Percentiles rank a stretch among this genome's conserved stretches.
phyloP scores from a whole-genome alignment of 2,113 vertebrate genomes.

The Abramis brama region DNA sequence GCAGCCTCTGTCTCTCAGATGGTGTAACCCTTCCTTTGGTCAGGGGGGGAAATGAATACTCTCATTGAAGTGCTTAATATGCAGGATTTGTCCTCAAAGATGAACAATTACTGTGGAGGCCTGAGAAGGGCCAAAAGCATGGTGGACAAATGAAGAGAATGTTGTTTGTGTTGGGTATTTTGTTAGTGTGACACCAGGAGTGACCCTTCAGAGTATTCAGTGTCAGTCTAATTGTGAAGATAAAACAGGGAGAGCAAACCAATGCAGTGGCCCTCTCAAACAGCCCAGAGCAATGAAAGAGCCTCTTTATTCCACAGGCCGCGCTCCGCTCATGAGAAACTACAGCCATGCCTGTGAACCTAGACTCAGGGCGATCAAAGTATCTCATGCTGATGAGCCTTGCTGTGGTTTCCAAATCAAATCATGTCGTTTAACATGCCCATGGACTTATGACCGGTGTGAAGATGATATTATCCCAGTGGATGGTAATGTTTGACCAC shows the following conservation, averaged over 20 bases:
- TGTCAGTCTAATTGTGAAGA: constrained; percentile 61
- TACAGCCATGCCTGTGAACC: constrained; percentile 52
- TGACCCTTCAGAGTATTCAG: constrained; percentile 62
- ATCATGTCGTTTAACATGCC: not conserved
- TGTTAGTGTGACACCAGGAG: constrained; percentile 57
- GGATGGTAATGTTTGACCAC: constrained; percentile 24
- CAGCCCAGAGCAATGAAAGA: constrained; percentile 57
- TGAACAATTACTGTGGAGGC: constrained; percentile 51
- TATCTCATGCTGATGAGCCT: constrained; percentile 8
- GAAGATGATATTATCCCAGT: constrained; percentile 17
- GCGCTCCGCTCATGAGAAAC: constrained; percentile 55
- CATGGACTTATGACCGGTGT: not conserved
- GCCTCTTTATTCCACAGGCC: constrained; percentile 52
- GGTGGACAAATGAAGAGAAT: constrained; percentile 51
- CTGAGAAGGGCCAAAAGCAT: constrained; percentile 51
- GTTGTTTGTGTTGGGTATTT: constrained; percentile 62
- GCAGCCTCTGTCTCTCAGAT: not conserved
- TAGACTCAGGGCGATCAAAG: constrained; percentile 40
- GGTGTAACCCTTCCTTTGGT: constrained; percentile 7
- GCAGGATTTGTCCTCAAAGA: constrained; percentile 53
- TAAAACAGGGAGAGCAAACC: constrained; percentile 55
- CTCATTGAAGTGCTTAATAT: constrained; percentile 48
- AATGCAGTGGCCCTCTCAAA: constrained; percentile 53
- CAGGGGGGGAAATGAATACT: constrained; percentile 22
- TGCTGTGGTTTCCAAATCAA: constrained; percentile 37